Evolutionary conservation across 2,888 invertebrate genomes (phyloP).

Genomic region (Vannuccia rotundouncinata): DNA sequence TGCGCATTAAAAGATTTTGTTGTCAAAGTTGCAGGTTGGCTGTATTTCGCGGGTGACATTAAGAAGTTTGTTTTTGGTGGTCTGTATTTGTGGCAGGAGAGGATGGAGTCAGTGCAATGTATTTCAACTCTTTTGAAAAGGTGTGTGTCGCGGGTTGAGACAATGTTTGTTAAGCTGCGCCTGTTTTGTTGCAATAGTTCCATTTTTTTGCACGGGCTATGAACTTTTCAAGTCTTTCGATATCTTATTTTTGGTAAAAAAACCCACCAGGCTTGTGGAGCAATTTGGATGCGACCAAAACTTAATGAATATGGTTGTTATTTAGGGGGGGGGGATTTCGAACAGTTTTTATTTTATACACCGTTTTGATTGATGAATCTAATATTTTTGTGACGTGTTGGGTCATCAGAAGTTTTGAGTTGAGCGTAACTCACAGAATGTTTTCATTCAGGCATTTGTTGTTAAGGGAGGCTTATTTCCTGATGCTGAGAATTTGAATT

Average conservation of each 20-base stretch:
- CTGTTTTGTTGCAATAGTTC: neutral
- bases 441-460: neutral
- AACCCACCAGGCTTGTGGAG: neutral
- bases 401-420: neutral
- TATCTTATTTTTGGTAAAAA: neutral
- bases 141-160: neutral
- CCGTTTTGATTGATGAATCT: neutral
- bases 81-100: neutral
- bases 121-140: neutral
- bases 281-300: neutral
- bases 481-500: neutral
- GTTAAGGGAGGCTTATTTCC: neutral
- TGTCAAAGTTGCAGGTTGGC: neutral
- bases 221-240: neutral
- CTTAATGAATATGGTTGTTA: neutral
- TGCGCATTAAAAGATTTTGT: neutral
- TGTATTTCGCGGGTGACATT: neutral
- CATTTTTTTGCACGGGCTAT: neutral
- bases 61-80: neutral
- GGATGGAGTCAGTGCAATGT: neutral
- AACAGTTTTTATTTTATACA: neutral
- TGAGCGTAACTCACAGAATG: neutral
- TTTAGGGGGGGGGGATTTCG: neutral
- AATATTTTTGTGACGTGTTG: neutral
- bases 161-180: neutral